phyloP scores from a whole-genome alignment of 2,113 vertebrate species.

The Ivindomyrus marchei region DNA sequence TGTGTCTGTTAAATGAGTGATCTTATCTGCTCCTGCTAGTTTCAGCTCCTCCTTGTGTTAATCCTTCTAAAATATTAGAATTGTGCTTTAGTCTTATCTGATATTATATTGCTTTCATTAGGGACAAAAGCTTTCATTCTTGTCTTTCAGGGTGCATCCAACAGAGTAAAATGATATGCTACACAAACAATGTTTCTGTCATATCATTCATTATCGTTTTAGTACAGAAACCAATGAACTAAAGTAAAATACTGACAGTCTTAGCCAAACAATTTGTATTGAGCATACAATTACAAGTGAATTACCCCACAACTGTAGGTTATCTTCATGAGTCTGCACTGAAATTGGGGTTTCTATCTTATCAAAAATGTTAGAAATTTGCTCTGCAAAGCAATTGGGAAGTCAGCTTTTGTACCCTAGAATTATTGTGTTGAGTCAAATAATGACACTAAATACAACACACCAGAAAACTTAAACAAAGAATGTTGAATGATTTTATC shows the following conservation, averaged over 20 bases:
- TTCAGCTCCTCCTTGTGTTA: conserved; percentile 43
- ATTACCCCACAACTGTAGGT: neutral
- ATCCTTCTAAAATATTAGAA: conserved; percentile 57
- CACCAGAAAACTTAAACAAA: neutral
- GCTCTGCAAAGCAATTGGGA: neutral
- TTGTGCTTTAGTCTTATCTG: conserved; percentile 50
- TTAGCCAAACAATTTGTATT: neutral
- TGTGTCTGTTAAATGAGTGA: conserved; percentile 25
- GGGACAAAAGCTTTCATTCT: conserved; percentile 52
- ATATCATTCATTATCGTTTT: neutral
- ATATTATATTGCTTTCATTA: conserved; percentile 52
- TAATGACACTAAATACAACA: neutral
- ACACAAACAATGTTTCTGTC: conserved; percentile 6
- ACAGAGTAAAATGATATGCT: conserved; percentile 20
- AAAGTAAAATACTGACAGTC: conserved; percentile 4
- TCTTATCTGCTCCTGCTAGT: conserved; percentile 33
- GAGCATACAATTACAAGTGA: neutral
- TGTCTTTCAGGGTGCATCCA: conserved; percentile 47
- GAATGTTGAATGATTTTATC: too few species aligned
- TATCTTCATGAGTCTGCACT: neutral
- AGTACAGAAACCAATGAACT: neutral
- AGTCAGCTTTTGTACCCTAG: neutral
- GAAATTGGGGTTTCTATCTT: neutral
- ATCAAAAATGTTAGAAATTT: neutral
- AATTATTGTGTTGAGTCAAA: neutral